Base-by-base conservation (phyloP, 1,140 invertebrate genomes). In the Macrocentrus cingulum region DNA sequence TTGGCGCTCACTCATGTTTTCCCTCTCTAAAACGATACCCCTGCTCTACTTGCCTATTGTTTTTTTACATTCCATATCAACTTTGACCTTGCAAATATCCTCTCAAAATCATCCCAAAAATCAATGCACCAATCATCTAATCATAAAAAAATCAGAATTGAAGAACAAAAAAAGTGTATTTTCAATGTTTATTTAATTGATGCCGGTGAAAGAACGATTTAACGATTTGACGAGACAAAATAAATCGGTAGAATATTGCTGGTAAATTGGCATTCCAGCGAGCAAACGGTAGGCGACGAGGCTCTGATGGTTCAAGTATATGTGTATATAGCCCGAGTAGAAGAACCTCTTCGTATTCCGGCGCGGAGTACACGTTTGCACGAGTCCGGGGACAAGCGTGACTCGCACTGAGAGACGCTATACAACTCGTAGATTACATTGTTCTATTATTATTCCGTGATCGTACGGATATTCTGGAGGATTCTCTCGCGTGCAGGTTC, bases 351-450 rank as follows among this genome's bases (percentile, higher is more conserved):
- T 18, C 42, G 49, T 36, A 51, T 51, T 51, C 49, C 49, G 18
- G 15, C 18, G 18, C 32, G 45, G 34, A 57, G 32, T n/a, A 49
- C 55, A 49, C 55, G 55, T 57, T 49, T 57, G 46, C 45, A 57
- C 32, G 45, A 56, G 53, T 45, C 36, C 37, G 51, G 7, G 49
- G 32, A 51, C 32, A 37, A 51, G 49, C 49, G 49, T 51, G 32
- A 51, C 49, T 51, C 49, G 32, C 32, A 49, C 49, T n/a, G 1
- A 19, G 8, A 37, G 29, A 5, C 11, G 11, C 32, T 19, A 5
- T 5, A 2, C 7, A 39, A 8, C 18, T 20, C n/a, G 7, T 46
- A 32, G 16, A 3, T 37, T 32, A 51, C 18, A 32, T 32, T 51
- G 25, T 32, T 13, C 18, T 51, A 13, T 51, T 51, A 51, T 51